phyloP scores from a whole-genome alignment of 2,113 vertebrate genomes.

The Daubentonia madagascariensis region DNA sequence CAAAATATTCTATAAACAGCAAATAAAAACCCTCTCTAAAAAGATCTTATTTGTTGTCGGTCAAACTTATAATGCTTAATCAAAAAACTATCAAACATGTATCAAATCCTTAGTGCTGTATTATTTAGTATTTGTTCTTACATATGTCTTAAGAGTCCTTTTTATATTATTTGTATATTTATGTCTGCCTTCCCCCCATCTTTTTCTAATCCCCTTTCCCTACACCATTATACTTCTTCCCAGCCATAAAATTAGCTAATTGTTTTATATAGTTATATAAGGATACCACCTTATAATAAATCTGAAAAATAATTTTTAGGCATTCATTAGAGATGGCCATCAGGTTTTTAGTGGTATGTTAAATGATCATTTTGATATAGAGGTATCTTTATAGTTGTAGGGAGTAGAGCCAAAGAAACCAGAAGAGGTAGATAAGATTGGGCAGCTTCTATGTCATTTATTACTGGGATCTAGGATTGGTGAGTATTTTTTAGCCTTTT shows the following conservation, averaged over 20 bases:
- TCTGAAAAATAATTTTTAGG: background rate
- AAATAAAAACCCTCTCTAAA: background rate
- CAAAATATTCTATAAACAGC: background rate
- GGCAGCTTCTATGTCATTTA: background rate
- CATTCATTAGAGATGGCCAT: background rate
- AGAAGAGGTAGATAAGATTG: background rate
- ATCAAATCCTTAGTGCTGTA: background rate
- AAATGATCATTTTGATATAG: background rate
- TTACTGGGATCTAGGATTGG: background rate
- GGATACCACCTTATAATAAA: background rate
- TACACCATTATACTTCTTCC: background rate
- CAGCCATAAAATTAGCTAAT: background rate
- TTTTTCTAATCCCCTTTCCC: background rate
- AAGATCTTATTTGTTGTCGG: background rate
- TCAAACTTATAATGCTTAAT: background rate
- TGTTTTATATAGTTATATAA: background rate
- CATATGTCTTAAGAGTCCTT: background rate
- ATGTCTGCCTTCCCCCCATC: background rate
- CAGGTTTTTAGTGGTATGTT: background rate
- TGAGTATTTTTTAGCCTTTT: constrained; percentile 19
- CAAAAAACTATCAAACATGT: background rate
- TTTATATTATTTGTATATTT: background rate
- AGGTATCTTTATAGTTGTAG: background rate
- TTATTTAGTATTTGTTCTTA: constrained; percentile 3
- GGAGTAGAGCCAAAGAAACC: background rate